phyloP scores from a whole-genome alignment of 2,888 invertebrate species.

The Ceriagrion tenellum region DNA sequence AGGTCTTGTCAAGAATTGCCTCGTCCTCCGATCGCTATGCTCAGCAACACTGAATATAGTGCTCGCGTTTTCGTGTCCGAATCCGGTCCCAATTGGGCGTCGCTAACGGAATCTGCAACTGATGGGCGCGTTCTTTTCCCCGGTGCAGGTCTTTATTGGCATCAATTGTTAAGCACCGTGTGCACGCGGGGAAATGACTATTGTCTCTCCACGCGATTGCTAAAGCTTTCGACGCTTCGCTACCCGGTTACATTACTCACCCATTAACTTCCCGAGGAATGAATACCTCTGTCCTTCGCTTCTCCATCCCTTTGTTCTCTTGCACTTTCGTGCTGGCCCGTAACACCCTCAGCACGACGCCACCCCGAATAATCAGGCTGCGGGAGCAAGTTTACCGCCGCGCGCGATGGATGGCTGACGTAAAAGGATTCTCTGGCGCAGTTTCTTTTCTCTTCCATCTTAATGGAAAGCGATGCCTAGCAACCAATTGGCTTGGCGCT shows the following conservation, averaged over 20 bases:
- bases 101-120: not conserved
- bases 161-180: not conserved
- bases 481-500: not conserved
- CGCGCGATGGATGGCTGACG: not conserved
- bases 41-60: not conserved
- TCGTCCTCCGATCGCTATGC: not conserved
- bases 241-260: slow-evolving; percentile 34
- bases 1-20: no score
- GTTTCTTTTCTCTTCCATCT: not conserved
- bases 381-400: not conserved
- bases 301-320: slow-evolving; percentile 10
- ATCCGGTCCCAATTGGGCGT: not conserved
- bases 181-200: not conserved
- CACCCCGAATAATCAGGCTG: not conserved
- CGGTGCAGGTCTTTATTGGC: not conserved
- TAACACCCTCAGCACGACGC: slow-evolving; percentile 33
- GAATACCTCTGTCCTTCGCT: not conserved
- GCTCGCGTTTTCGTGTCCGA: not conserved
- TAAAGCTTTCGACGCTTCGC: slow-evolving; percentile 39
- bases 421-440: not conserved
- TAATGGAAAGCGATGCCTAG: not conserved
- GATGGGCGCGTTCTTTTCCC: not conserved
- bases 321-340: not conserved
- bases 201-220: slow-evolving; percentile 1
- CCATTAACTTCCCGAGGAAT: slow-evolving; percentile 16